A percentile compares a stretch with the other conserved stretches of the same genome.
Conservation (phyloP, 2,797 vertebrate genomes). For the Furcifer pardalis region DNA sequence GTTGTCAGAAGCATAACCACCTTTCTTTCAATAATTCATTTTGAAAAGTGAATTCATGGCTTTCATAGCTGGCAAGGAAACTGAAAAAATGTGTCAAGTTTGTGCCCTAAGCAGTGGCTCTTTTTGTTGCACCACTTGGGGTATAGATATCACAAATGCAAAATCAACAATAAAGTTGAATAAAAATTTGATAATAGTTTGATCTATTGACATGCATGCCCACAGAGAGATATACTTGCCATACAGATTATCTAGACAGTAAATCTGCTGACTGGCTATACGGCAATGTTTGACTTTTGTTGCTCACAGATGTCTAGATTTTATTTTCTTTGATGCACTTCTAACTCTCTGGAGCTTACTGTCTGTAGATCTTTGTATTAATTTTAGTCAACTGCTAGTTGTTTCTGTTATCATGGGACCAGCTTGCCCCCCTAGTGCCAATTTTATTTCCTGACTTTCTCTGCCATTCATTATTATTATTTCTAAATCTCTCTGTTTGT, state of each 20-base stretch:
- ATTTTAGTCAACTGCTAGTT: neutral
- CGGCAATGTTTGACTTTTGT: neutral
- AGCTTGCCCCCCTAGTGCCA: no score
- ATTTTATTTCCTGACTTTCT: neutral
- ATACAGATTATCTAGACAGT: neutral
- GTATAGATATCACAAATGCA: conserved; percentile 3
- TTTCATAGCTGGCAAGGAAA: neutral
- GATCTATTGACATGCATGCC: neutral
- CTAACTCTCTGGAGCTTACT: neutral
- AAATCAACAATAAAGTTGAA: neutral
- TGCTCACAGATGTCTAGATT: neutral
- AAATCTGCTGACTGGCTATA: neutral
- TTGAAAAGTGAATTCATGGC: conserved; percentile 4
- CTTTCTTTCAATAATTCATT: conserved; percentile 5
- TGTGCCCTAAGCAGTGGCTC: neutral
- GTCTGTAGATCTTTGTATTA: neutral
- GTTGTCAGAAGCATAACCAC: conserved; percentile 6
- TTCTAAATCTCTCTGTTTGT: neutral
- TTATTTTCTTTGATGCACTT: neutral
- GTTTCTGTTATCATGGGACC: neutral
- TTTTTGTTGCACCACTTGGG: neutral
- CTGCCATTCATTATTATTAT: neutral
- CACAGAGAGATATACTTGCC: neutral
- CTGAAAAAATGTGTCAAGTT: conserved; percentile 3
- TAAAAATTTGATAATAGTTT: neutral